phyloP scores from a whole-genome alignment of 2,113 vertebrate species.

The Triplophysa siluroides region DNA sequence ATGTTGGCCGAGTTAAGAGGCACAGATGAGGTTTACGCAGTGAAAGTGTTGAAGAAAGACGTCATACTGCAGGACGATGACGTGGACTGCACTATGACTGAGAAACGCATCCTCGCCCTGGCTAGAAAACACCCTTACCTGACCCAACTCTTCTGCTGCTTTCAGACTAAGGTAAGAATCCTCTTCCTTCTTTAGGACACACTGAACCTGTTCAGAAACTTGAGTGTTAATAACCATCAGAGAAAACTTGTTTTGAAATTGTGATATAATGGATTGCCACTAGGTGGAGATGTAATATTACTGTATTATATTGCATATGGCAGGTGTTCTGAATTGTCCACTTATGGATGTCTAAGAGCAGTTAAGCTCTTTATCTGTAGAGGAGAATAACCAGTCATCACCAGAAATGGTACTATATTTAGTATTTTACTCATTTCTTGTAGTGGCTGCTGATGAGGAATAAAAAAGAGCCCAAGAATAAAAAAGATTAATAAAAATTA shows the following conservation, averaged over 20 bases:
- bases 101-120: conserved; percentile 93
- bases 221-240: not conserved
- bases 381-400: not conserved
- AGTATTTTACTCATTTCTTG: too few species aligned
- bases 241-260: not conserved
- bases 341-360: not conserved
- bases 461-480: too few species aligned
- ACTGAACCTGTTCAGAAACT: not conserved
- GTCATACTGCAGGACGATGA: conserved; percentile 97
- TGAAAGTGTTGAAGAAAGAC: conserved; percentile 96
- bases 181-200: not conserved
- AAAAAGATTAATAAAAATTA: too few species aligned
- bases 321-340: not conserved
- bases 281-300: conserved; percentile 42
- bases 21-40: conserved; percentile 92
- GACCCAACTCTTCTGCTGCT: conserved; percentile 97
- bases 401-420: not conserved
- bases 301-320: not conserved
- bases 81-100: conserved; percentile 95
- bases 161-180: conserved; percentile 81
- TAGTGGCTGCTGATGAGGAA: too few species aligned
- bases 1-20: conserved; percentile 95
- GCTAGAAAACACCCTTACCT: conserved; percentile 92
- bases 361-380: conserved; percentile 7
- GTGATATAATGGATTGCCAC: conserved; percentile 28